Evolutionary conservation across 1,140 invertebrate genomes (phyloP), one percentile per base, ranked within the genome.

Genomic region (Centruroides vittatus): DNA sequence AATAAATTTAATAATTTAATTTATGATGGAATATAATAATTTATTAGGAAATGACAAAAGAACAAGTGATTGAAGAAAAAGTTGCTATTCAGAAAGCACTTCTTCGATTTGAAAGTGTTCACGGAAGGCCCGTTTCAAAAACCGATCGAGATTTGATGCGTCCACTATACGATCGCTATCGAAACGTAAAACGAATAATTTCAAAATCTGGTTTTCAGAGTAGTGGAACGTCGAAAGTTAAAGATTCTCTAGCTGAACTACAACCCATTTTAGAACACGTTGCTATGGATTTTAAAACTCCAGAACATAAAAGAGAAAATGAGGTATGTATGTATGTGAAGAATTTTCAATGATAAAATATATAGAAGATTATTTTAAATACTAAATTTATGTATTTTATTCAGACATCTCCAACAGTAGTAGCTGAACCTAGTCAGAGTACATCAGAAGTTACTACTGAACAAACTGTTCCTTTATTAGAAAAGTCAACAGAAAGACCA

Each of bases 231-330:
- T 35, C 35, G 5, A 55, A 55, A 83, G 81, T 11, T 62, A 83
- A 84, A 64, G 79, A 83, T 51, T 80, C 79, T 36, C 13, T 12
- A 47, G 78, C 82, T 4, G 92, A 94, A 72, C 73, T 96, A 64
- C 88, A 88, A n/a, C 92, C 91, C 5, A 94, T 96, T 66, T 79
- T 91, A 66, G 93, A 96, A 73, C 87, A 93, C 69, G 88, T 92
- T 72, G 80, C 89, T 7, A 90, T 95, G 84, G 83, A 91, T 69
- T 93, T 95, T 68, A 82, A 80, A 9, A 73, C 77, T 13, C 70
- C 78, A 60, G 76, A 80, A 63, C 75, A 68, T 62, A 41, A 53
- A n/a, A 56, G 47, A 23, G 48, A 60, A 47, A 60, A 51, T 10
- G 57, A 63, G 41, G 61, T 62, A 51, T 56, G 65, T 55, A 52